Evolutionary conservation across 64 coral and sea anemone genomes (phyloP), one percentile per base, ranked within the genome.

Genomic region (Astreopora myriophthalma): DNA sequence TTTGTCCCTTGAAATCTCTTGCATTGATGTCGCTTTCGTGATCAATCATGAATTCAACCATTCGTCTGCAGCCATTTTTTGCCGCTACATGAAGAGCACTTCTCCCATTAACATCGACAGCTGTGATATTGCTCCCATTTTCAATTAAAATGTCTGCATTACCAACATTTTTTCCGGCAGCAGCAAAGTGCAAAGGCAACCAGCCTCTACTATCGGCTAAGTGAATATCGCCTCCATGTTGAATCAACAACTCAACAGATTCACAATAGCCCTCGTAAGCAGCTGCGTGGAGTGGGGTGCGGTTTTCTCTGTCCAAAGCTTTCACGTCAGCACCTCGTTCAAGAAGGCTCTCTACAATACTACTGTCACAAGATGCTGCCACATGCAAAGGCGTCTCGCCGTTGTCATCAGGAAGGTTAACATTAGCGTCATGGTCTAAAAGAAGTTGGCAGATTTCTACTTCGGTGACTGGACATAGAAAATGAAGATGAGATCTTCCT

Each of bases 201-300:
- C 55, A 52, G 29, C 89, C 89, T 24, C 85, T 9, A 17, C 40
- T 34, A 85, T 85, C 79, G 32, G 48, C 11, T 69, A 74, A 51
- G 67, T 92, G 69, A 64, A 92, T 32, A 92, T 92, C 89, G 57
- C 40, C 89, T 27, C 89, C 89, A 75, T 74, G 71, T 74, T 85
- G 65, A 85, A 92, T 71, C 6, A 87, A 62, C 26, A 93, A 79
- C 44, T 70, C 35, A 25, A 74, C 35, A 8, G 91, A 48, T 10
- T 34, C 70, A 4, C 75, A 36, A 33, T 86, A 37, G 33, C 72
- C 85, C 14, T 19, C 30, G 11, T 57, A 67, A 11, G 84, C 58
- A 66, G 91, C 57, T 68, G 33, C 19, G 78, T 93, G 91, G 23
- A 93, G 66, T 13, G 85, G 66, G 6, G 69, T 86, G 42, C 39